phyloP scores from a whole-genome alignment of 2,797 vertebrate species.

The Sebastes minor region DNA sequence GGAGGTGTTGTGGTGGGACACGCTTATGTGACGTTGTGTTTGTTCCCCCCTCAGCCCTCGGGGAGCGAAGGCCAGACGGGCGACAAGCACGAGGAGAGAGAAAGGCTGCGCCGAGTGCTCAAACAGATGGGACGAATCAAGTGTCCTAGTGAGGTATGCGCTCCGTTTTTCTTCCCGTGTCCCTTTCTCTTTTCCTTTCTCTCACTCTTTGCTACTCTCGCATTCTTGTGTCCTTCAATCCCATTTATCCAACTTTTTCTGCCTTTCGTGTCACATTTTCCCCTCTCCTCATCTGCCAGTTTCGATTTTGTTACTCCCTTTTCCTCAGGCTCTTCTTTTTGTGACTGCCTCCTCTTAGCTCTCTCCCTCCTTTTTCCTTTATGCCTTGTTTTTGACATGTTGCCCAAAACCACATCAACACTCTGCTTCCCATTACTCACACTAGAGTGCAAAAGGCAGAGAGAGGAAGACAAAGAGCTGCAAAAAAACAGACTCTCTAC shows the following conservation, averaged over 20 bases:
- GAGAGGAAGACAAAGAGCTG: slow-evolving; percentile 46
- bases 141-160: slow-evolving; percentile 92
- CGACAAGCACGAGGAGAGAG: slow-evolving; percentile 91
- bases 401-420: slow-evolving; percentile 72
- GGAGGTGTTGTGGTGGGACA: slow-evolving; percentile 40
- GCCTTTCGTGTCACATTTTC: slow-evolving; percentile 45
- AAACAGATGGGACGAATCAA: slow-evolving; percentile 98
- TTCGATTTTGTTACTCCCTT: slow-evolving; percentile 43
- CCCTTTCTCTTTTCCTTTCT: slow-evolving; percentile 31
- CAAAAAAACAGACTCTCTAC: slow-evolving; percentile 42
- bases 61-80: slow-evolving; percentile 84
- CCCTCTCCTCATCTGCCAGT: slow-evolving; percentile 28
- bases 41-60: slow-evolving; percentile 75
- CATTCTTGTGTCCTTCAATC: slow-evolving; percentile 37
- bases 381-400: slow-evolving; percentile 62
- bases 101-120: slow-evolving; percentile 91
- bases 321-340: slow-evolving; percentile 45
- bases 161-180: slow-evolving; percentile 28
- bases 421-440: slow-evolving; percentile 72
- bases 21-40: slow-evolving; percentile 63
- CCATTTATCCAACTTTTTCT: slow-evolving; percentile 30
- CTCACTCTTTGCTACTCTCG: slow-evolving; percentile 16
- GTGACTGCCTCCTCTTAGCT: slow-evolving; percentile 48
- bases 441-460: slow-evolving; percentile 46
- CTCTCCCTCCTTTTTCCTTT: slow-evolving; percentile 36